These are phyloP conservation scores for Eudyptes chrysolophus DNA, from an alignment of 2,113 vertebrate genomes.

Conservation along the genomic window DNA sequence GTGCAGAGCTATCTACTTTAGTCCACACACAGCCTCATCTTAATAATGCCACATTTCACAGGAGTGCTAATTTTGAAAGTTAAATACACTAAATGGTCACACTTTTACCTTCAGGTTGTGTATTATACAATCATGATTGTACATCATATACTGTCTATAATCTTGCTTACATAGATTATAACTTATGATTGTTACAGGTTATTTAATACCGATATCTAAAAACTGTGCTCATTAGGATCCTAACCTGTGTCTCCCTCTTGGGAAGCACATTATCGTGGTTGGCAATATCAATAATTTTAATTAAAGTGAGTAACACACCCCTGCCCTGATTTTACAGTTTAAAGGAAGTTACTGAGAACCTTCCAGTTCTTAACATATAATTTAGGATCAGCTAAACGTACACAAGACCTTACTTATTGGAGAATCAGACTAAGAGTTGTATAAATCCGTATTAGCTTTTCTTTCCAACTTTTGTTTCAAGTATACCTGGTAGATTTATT, in stretches of 20 bases:
- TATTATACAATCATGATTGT: neutral
- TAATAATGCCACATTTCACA: neutral
- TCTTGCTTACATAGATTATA: neutral
- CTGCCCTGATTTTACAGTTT: neutral
- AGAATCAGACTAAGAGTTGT: neutral
- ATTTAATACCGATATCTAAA: neutral
- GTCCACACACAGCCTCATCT: neutral
- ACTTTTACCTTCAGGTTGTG: neutral
- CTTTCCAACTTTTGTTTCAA: conserved; percentile 4
- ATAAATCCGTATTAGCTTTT: conserved; percentile 29
- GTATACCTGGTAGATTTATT: conserved; percentile 41
- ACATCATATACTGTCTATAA: neutral
- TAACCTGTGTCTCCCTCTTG: neutral
- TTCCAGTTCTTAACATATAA: neutral
- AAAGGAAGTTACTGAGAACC: neutral
- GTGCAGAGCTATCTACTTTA: neutral
- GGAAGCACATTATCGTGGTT: neutral
- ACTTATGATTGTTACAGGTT: neutral
- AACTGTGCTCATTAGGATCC: neutral
- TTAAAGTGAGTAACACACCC: neutral
- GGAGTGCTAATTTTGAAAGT: neutral
- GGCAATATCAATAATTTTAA: neutral
- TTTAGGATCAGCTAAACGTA: neutral
- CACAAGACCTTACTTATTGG: neutral
- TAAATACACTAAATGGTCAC: neutral